phyloP scores from a whole-genome alignment of 1,140 invertebrate genomes.

The Euura lappo region DNA sequence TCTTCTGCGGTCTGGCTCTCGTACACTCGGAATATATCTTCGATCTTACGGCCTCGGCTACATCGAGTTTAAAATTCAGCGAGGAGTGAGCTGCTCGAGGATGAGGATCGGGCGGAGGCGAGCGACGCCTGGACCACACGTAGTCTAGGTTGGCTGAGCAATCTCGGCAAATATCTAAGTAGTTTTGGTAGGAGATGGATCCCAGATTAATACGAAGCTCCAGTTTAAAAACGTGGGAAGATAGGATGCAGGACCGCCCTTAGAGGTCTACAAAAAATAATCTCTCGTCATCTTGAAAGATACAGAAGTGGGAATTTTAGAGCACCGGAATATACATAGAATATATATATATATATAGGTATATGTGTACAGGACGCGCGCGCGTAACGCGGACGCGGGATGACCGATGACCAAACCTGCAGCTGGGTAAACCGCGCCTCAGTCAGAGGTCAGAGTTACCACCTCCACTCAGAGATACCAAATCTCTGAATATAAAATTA shows the following conservation, averaged over 20 bases:
- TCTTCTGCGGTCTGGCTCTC: no score
- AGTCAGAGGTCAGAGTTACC: background rate
- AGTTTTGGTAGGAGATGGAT: background rate
- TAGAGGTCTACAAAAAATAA: constrained; percentile 1
- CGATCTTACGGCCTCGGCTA: no score
- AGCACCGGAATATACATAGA: background rate
- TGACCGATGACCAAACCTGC: background rate
- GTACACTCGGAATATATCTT: no score
- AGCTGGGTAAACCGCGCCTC: background rate
- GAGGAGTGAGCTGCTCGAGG: no score
- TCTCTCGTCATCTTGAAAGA: background rate
- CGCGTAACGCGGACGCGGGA: background rate
- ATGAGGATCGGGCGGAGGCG: background rate
- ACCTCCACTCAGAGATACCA: background rate
- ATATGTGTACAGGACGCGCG: no score
- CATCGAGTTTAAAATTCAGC: no score
- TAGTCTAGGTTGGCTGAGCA: background rate
- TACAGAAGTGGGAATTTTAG: constrained; percentile 3
- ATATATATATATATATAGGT: no score
- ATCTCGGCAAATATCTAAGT: constrained; percentile 7
- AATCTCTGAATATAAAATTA: no score
- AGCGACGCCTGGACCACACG: background rate
- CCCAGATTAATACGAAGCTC: constrained; percentile 2
- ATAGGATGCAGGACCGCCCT: background rate
- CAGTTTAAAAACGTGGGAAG: constrained; percentile 7